Evolutionary conservation across 2,113 vertebrate species (phyloP).

Genomic region (Cyprichromis sp.): DNA sequence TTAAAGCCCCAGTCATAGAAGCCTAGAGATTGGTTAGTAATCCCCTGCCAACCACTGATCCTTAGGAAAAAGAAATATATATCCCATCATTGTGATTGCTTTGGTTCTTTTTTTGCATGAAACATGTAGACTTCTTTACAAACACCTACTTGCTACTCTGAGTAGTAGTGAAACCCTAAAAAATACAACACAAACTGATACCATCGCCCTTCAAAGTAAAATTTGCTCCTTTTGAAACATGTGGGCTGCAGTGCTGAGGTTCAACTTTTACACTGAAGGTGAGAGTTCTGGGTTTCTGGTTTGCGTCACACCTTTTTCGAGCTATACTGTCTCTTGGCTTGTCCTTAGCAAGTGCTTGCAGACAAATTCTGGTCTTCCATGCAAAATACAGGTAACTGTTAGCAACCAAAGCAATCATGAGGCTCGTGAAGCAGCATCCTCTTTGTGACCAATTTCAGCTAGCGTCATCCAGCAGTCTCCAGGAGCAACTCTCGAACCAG

Average conservation of each 20-base stretch:
- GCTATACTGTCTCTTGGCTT: background rate
- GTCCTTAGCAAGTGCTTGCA: background rate
- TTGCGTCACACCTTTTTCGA: background rate
- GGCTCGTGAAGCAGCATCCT: background rate
- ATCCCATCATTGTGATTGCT: background rate
- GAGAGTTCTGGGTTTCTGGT: background rate
- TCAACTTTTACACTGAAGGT: background rate
- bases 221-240: background rate
- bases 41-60: background rate
- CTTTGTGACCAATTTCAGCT: background rate
- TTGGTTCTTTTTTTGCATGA: background rate
- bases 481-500: background rate
- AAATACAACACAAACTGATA: background rate
- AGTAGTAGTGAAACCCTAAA: background rate
- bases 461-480: fast-evolving
- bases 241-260: background rate
- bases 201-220: background rate
- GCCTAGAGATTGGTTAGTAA: background rate
- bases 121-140: background rate
- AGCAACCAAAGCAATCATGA: background rate
- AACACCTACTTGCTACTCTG: background rate
- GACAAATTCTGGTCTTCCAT: background rate
- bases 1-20: background rate
- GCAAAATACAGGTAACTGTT: background rate
- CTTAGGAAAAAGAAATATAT: background rate